Conservation (phyloP, 2,797 vertebrate genomes). For the Sylvia borin region DNA sequence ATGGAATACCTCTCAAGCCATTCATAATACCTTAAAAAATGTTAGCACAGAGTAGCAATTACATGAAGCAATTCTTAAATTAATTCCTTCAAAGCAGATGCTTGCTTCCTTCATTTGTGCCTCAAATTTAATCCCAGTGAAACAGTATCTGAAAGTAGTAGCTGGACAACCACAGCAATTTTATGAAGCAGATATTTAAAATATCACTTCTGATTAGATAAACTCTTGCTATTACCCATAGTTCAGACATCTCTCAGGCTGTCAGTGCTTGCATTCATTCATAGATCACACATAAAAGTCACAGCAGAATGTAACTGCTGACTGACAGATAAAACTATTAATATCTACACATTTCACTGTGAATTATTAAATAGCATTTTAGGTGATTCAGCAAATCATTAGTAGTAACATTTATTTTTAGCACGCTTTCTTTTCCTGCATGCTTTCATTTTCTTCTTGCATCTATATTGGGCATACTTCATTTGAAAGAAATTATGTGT, state of each 20-base stretch:
- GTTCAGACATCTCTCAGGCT: neutral
- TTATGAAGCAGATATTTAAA: neutral
- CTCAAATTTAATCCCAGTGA: neutral
- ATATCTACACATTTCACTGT: neutral
- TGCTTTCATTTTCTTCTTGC: neutral
- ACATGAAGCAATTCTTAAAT: neutral
- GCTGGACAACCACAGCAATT: neutral
- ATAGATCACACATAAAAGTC: neutral
- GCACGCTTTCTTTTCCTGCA: neutral
- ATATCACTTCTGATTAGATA: neutral
- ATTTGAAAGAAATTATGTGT: conserved; percentile 1
- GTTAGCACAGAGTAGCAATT: neutral
- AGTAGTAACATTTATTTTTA: neutral
- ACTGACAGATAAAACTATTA: neutral
- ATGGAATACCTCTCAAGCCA: neutral
- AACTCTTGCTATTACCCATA: neutral
- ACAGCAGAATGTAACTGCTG: neutral
- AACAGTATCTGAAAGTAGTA: neutral
- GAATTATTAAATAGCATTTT: neutral
- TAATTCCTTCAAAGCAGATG: neutral
- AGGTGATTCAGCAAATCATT: neutral
- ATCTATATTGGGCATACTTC: neutral
- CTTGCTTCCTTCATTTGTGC: neutral
- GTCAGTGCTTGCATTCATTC: neutral
- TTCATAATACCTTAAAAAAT: neutral